These are phyloP conservation scores for Pagrus major DNA, from an alignment of 2,113 vertebrate genomes.

Conservation along the genomic window DNA sequence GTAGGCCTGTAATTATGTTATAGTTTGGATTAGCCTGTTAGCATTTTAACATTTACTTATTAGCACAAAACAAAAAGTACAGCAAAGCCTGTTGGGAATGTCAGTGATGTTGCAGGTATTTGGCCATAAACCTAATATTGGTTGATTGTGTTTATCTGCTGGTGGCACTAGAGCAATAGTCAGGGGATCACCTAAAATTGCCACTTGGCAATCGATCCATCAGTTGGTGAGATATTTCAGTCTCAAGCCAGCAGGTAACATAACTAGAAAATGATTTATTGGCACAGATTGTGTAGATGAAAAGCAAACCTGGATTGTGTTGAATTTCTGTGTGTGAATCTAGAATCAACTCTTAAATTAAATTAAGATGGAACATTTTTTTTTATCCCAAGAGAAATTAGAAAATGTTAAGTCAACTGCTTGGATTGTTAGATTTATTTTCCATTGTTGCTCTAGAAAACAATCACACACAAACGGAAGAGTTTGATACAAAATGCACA, in stretches of 20 bases:
- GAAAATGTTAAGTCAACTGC: background rate
- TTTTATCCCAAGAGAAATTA: background rate
- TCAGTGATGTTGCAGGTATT: background rate
- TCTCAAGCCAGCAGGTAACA: no score
- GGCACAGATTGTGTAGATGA: background rate
- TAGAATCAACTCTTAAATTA: background rate
- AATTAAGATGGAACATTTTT: background rate
- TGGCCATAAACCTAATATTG: background rate
- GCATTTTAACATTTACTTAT: background rate
- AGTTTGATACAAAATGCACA: conserved; percentile 74
- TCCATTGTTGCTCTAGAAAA: background rate
- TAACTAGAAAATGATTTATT: background rate
- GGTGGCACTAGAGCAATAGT: background rate
- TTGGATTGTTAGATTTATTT: background rate
- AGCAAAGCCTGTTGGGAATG: background rate
- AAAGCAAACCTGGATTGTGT: background rate
- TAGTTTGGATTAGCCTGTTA: background rate
- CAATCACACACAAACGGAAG: background rate
- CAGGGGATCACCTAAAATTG: background rate
- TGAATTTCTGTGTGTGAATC: background rate
- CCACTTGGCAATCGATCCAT: background rate
- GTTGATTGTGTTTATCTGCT: background rate
- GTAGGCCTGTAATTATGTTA: background rate
- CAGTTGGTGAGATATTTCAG: background rate
- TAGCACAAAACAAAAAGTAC: background rate